Conservation (phyloP, 2,888 invertebrate species). For the Amphipoea oculea region DNA sequence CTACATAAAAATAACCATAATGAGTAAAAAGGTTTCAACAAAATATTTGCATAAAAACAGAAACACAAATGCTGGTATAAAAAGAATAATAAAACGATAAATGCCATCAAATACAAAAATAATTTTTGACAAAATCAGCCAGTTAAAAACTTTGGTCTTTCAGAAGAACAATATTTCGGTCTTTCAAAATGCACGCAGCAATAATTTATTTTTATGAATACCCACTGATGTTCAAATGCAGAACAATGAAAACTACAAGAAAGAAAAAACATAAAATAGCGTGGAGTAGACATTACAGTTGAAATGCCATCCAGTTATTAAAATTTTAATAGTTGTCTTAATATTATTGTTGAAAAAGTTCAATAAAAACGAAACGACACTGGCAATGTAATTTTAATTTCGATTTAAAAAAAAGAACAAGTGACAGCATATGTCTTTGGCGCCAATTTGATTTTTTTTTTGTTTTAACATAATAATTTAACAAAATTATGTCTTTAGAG, state of each 20-base stretch:
- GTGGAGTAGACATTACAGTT: background rate
- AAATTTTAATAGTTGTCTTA: constrained; percentile 17
- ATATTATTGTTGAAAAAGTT: constrained; percentile 20
- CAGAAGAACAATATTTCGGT: constrained; percentile 27
- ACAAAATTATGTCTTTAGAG: background rate
- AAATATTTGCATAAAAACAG: background rate
- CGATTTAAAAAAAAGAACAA: background rate
- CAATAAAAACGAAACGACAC: constrained; percentile 1
- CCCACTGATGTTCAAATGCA: constrained; percentile 7
- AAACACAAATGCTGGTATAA: background rate
- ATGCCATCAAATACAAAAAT: constrained; percentile 7
- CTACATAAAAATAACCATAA: background rate
- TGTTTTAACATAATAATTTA: background rate
- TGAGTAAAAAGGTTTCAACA: constrained; percentile 1
- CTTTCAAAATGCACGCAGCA: constrained; percentile 15
- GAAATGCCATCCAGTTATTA: constrained; percentile 16
- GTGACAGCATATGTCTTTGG: background rate
- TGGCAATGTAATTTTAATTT: constrained; percentile 16
- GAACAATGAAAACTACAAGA: constrained; percentile 20
- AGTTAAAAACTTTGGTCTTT: constrained; percentile 5
- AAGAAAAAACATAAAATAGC: constrained; percentile 15
- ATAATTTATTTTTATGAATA: constrained; percentile 4
- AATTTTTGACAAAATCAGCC: constrained; percentile 23
- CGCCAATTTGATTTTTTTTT: background rate
- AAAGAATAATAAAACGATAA: constrained; percentile 1